phyloP scores from a whole-genome alignment of 2,113 vertebrate genomes.

The Neolamprologus toae region DNA sequence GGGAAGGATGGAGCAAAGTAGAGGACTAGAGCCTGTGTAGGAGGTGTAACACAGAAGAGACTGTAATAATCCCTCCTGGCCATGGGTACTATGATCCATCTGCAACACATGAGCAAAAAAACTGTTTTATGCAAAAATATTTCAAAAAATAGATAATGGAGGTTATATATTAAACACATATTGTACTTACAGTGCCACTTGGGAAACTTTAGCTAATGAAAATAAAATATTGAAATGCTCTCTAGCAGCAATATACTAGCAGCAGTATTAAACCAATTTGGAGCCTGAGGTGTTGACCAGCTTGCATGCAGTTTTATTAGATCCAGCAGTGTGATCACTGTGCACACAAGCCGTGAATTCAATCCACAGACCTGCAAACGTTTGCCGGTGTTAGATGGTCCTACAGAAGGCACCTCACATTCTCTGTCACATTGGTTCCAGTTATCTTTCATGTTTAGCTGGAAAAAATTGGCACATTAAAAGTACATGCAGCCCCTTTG shows the following conservation, averaged over 20 bases:
- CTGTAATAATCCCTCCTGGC: slow-evolving; percentile 43
- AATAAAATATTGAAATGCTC: not conserved
- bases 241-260: not conserved
- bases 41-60: slow-evolving; percentile 52
- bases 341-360: not conserved
- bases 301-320: not conserved
- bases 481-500: not conserved
- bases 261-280: not conserved
- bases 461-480: not conserved
- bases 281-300: not conserved
- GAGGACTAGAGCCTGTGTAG: slow-evolving; percentile 50
- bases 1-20: slow-evolving; percentile 34
- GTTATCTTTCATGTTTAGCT: not conserved
- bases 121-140: not conserved
- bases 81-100: not conserved
- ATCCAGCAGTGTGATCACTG: not conserved
- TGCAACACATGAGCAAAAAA: not conserved
- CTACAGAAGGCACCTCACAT: not conserved
- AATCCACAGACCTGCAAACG: not conserved
- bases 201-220: not conserved
- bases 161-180: not conserved
- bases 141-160: not conserved
- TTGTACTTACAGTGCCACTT: not conserved
- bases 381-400: not conserved
- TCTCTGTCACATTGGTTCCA: not conserved